These are phyloP conservation scores for Cataglyphis livida DNA, from an alignment of 2,888 invertebrate genomes.

Conservation along the genomic window DNA sequence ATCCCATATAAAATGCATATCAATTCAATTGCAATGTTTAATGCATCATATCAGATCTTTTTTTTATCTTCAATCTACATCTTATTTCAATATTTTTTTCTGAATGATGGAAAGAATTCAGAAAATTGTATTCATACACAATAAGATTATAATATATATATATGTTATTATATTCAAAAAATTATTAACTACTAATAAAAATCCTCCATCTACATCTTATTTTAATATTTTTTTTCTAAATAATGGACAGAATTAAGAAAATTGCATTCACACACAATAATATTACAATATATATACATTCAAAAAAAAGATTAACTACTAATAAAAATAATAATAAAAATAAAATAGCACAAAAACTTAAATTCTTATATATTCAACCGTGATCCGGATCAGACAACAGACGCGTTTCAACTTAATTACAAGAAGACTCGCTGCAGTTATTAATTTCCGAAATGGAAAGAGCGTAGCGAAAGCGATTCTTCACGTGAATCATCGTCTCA, in stretches of 20 bases:
- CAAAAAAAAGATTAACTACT: not conserved
- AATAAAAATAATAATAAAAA: not conserved
- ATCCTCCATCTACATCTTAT: not conserved
- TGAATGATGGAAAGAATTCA: not conserved
- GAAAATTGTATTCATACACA: not conserved
- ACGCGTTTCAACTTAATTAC: conserved; percentile 12
- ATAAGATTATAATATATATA: not conserved
- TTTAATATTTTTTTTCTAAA: not conserved
- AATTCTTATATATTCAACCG: conserved; percentile 8
- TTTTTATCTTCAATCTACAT: not conserved
- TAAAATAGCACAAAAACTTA: not conserved
- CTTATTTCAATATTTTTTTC: not conserved
- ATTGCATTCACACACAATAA: not conserved
- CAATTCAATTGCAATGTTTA: not conserved
- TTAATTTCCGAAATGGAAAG: conserved; percentile 33
- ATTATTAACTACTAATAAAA: too few species aligned
- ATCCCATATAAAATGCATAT: not conserved
- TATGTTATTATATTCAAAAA: too few species aligned
- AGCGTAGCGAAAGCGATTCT: conserved; percentile 34
- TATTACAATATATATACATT: not conserved
- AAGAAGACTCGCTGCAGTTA: not conserved
- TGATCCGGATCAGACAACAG: not conserved
- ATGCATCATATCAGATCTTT: not conserved
- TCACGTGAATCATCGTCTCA: conserved; percentile 24
- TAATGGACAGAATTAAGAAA: not conserved